Evolutionary conservation across 2,113 vertebrate genomes (phyloP), one percentile per base, ranked within the genome.

Genomic region (Myotis yumanensis): DNA sequence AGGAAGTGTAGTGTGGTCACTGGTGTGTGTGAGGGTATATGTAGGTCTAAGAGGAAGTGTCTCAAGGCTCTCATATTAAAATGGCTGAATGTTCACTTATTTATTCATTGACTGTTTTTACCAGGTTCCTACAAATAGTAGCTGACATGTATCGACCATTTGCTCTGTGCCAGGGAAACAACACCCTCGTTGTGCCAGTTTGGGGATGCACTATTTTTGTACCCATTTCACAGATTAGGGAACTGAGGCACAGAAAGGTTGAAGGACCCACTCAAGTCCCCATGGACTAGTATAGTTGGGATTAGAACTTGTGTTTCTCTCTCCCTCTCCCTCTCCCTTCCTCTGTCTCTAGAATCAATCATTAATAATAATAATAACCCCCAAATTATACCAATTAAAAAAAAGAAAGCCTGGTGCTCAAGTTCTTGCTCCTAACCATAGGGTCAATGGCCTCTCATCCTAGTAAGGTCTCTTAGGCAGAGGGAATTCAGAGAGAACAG

Each of bases 121-220:
- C 37, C 11, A 48, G 66, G n/a, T 62, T 46, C 16, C 16, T 46
- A 17, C 20, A n/a, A 22, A 80, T 6, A 51, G 48, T 7, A 7
- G 46, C 30, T 32, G 2, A 40, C 14, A 0, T 11, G 18, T 6
- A 3, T 4, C 11, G 46, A 14, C 43, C 5, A 0, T 18, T 52
- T 80, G 57, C 46, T 76, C 64, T 25, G 62, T 64, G 30, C 79
- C 64, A 46, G 52, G 46, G 30, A 75, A 69, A 11, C 0, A 4
- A 32, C 30, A 23, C 7, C 30, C 68, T 86, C 7, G 12, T 5
- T 4, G 69, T 25, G 59, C 2, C 46, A 30, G 16, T 14, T 22
- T 16, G 30, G 10, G 40, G 73, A 54, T 23, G 46, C n/a, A 20
- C 51, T 35, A 8, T 30, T 68, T 35, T 62, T 82, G 22, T 43